These are phyloP conservation scores for Steatocranus sp. DNA, from an alignment of 2,797 vertebrate genomes.

Conservation along the genomic window DNA sequence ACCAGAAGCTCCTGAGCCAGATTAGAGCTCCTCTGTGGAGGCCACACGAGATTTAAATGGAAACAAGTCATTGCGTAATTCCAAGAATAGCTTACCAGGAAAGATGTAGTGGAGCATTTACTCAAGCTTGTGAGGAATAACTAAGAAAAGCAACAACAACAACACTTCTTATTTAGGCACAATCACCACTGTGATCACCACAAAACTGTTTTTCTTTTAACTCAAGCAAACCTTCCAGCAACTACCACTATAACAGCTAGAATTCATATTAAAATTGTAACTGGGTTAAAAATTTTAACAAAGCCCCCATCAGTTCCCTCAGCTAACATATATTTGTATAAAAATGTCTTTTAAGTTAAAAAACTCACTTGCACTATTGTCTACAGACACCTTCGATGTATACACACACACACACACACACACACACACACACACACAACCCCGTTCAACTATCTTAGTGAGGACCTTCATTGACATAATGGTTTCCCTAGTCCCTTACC, in stretches of 20 bases:
- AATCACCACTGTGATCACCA: not conserved
- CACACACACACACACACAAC: not conserved
- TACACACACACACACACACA: not conserved
- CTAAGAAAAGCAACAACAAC: not conserved
- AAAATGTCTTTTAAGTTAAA: not conserved
- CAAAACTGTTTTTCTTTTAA: not conserved
- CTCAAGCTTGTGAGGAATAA: not conserved
- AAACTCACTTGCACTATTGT: not conserved
- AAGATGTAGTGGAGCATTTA: slow-evolving; percentile 5
- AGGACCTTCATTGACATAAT: not conserved
- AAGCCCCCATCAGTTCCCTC: not conserved
- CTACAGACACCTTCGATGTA: not conserved
- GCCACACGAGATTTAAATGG: slow-evolving; percentile 42
- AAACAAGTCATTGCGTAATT: slow-evolving; percentile 9
- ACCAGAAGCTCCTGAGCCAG: slow-evolving; percentile 7
- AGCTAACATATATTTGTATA: not conserved
- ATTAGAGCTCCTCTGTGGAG: slow-evolving; percentile 19
- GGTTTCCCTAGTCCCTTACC: no score
- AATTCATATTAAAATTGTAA: not conserved
- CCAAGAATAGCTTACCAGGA: slow-evolving; percentile 25
- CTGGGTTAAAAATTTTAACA: not conserved
- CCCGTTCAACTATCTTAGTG: no score
- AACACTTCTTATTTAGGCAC: not conserved
- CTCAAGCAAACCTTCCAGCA: not conserved
- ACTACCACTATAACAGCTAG: not conserved